These are phyloP conservation scores for Chaunax sp. DNA, from an alignment of 2,797 vertebrate genomes.

Conservation along the genomic window DNA sequence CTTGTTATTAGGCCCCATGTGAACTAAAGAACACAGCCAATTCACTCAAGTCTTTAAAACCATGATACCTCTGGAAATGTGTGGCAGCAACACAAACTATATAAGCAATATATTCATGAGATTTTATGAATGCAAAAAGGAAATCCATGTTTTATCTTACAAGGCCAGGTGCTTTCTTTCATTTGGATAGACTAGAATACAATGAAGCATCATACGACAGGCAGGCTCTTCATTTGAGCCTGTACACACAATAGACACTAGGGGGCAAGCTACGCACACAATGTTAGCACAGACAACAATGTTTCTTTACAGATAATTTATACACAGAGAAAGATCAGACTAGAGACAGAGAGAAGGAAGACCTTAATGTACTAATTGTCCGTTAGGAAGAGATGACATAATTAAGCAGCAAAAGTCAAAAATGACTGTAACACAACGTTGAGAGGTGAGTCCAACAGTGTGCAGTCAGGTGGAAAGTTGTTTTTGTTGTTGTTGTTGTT, in stretches of 20 bases:
- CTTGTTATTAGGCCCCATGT: neutral
- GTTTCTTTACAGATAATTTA: slow-evolving; percentile 66
- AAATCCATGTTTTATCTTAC: slow-evolving; percentile 61
- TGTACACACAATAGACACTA: slow-evolving; percentile 68
- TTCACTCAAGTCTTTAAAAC: neutral
- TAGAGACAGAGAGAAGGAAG: slow-evolving; percentile 69
- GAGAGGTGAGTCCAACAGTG: slow-evolving; percentile 50
- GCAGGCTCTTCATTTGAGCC: slow-evolving; percentile 42
- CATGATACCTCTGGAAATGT: slow-evolving; percentile 3
- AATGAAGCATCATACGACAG: slow-evolving; percentile 48
- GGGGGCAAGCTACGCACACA: slow-evolving; percentile 66
- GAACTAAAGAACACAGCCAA: slow-evolving; percentile 10
- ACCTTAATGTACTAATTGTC: slow-evolving; percentile 51
- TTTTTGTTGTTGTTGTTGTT: slow-evolving; percentile 6
- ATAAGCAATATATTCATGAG: slow-evolving; percentile 22
- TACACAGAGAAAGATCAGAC: slow-evolving; percentile 55
- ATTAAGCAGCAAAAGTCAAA: slow-evolving; percentile 68
- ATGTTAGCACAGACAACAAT: slow-evolving; percentile 63
- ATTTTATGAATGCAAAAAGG: slow-evolving; percentile 50
- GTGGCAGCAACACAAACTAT: slow-evolving; percentile 53
- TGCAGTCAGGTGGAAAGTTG: slow-evolving; percentile 26
- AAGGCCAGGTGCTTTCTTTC: slow-evolving; percentile 56
- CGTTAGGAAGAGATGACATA: slow-evolving; percentile 55
- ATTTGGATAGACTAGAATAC: slow-evolving; percentile 51
- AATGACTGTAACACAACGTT: slow-evolving; percentile 34